Evolutionary conservation across 1,140 invertebrate species (phyloP), one percentile per base, ranked within the genome.

Genomic region (Atta colombica): DNA sequence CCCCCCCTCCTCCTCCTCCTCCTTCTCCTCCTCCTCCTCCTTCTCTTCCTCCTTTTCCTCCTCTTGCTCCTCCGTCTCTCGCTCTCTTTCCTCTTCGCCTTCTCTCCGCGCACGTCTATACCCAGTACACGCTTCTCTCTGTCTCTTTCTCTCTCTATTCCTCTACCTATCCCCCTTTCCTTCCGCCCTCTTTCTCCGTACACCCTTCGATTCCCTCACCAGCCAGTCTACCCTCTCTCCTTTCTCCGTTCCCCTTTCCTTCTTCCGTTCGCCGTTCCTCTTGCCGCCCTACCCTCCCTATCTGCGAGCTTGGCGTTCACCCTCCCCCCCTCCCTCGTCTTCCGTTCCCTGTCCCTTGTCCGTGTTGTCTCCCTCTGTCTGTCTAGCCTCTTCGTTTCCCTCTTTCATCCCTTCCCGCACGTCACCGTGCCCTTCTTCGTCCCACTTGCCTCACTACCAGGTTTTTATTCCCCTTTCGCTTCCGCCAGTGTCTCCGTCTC

Each of bases 301-400:
- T 74, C 80, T 61, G 69, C 80, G 55, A 75, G 69, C 80, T 84
- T 31, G 28, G 28, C n/a, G 14, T 28, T 45, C 81, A 31, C 60
- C 77, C 58, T 0, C 25, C 77, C 58, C 25, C 25, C 21, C 35
- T 60, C 60, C 35, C 71, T 39, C 60, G 25, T 25, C 49, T 66
- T 51, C 81, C 63, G n/a, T 63, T 28, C 45, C 39, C 61, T 55
- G 69, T 77, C 31, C 49, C 49, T 49, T 60, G 21, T 66, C 74
- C 58, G 80, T 45, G 80, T 75, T 85, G 72, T 85, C 82, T 78
- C 61, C 63, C 82, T 85, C 82, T 80, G 72, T 85, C 82, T 82
- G 61, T 89, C 65, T 71, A 45, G 77, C 49, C 81, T 81, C 72
- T 75, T 87, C 75, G 74, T 68, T 87, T 77, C 63, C 25, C 75